phyloP scores from a whole-genome alignment of 2,888 invertebrate genomes.

The Nomada lathburiana region DNA sequence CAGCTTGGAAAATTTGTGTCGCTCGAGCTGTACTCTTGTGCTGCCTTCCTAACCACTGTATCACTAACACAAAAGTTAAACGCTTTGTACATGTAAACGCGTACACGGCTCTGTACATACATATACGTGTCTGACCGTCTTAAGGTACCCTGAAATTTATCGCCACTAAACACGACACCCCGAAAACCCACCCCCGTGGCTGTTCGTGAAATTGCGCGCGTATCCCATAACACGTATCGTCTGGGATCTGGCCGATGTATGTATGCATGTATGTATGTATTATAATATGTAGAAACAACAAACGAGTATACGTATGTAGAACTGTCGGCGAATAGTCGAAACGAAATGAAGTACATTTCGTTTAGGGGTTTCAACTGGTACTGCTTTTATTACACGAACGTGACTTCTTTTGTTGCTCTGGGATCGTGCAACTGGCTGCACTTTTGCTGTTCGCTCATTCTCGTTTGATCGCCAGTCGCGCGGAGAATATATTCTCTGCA shows the following conservation, averaged over 20 bases:
- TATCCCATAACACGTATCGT: conserved; percentile 57
- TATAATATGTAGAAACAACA: conserved; percentile 3
- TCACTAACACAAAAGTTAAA: not conserved
- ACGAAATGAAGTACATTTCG: not conserved
- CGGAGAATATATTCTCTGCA: no score
- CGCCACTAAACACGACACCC: conserved; percentile 72
- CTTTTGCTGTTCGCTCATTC: no score
- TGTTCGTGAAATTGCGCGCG: conserved; percentile 65
- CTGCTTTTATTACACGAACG: not conserved
- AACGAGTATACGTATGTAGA: not conserved
- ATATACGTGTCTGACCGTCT: conserved; percentile 46
- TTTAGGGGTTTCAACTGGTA: conserved; percentile 1
- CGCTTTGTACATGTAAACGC: not conserved
- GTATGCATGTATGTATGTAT: not conserved
- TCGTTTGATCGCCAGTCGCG: no score
- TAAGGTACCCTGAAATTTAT: conserved; percentile 73
- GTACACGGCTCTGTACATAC: not conserved
- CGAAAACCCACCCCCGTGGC: conserved; percentile 58
- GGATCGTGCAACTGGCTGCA: no score
- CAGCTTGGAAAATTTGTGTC: conserved; percentile 74
- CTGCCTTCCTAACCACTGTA: conserved; percentile 51
- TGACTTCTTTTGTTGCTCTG: not conserved
- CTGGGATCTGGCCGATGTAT: conserved; percentile 37
- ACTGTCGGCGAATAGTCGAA: not conserved
- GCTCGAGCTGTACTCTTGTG: conserved; percentile 57